A percentile compares a stretch with the other conserved stretches of the same genome.
phyloP scores from a whole-genome alignment of 2,888 invertebrate species.

The Drosophila mettleri region DNA sequence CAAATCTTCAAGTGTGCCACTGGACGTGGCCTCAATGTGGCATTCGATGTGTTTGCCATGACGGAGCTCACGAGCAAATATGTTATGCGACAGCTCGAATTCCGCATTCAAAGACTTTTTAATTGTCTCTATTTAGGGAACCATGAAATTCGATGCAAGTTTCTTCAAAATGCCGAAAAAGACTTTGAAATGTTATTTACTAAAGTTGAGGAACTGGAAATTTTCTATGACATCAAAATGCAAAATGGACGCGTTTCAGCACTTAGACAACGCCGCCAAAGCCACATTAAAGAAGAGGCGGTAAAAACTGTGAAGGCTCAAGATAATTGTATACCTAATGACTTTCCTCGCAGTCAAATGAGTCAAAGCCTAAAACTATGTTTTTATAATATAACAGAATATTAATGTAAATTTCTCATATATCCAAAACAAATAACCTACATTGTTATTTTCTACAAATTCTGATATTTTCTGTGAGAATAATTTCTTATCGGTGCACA shows the following conservation, averaged over 20 bases:
- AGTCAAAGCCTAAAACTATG: conserved; percentile 63
- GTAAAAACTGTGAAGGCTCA: not conserved
- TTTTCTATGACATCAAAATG: conserved; percentile 79
- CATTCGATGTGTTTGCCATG: conserved; percentile 79
- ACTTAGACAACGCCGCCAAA: conserved; percentile 32
- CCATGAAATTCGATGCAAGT: conserved; percentile 76
- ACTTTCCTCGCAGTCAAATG: conserved; percentile 78
- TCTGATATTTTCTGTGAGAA: too few relatives aligned
- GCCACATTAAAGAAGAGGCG: conserved; percentile 2
- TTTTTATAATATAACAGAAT: conserved; percentile 51
- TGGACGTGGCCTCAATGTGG: conserved; percentile 58
- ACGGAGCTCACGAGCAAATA: conserved; percentile 78
- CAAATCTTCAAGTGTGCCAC: conserved; percentile 76
- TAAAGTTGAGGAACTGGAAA: conserved; percentile 80
- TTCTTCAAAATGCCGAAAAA: conserved; percentile 73
- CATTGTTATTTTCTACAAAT: too few relatives aligned
- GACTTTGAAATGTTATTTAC: conserved; percentile 76
- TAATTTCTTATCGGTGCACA: too few relatives aligned
- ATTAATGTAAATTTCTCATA: conserved; percentile 17
- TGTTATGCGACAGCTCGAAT: conserved; percentile 80
- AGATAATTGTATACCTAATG: conserved; percentile 70
- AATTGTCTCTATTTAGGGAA: conserved; percentile 79
- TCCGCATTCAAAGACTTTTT: conserved; percentile 79
- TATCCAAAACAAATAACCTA: not conserved
- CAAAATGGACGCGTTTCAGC: conserved; percentile 60